These are phyloP conservation scores for Nycticryphes semicollaris DNA, from an alignment of 2,113 vertebrate species.

Conservation along the genomic window DNA sequence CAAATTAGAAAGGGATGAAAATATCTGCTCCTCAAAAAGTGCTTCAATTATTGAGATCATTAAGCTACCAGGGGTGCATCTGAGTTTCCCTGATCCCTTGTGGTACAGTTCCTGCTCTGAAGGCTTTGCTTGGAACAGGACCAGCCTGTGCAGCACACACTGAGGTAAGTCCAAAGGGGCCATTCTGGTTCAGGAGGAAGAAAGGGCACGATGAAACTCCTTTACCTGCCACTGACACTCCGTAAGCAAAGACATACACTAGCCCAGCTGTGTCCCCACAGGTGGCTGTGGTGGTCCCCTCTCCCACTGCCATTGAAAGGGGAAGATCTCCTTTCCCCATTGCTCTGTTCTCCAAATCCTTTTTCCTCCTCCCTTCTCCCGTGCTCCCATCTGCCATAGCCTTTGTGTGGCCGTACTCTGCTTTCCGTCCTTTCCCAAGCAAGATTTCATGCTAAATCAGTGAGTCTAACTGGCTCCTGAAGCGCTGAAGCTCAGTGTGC, in stretches of 20 bases:
- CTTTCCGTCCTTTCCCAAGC: background rate
- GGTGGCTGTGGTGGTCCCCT: background rate
- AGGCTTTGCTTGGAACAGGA: background rate
- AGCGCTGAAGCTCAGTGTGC: background rate
- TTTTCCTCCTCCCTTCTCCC: background rate
- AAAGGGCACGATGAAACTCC: background rate
- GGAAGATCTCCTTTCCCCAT: background rate
- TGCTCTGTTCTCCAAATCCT: background rate
- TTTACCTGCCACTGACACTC: background rate
- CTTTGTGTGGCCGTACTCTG: background rate
- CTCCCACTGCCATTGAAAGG: background rate
- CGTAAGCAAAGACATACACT: rapidly evolving
- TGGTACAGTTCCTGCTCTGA: background rate
- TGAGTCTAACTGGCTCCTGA: background rate
- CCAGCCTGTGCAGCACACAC: background rate
- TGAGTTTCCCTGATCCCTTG: background rate
- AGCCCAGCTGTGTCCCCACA: background rate
- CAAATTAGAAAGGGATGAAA: slow-evolving; percentile 34
- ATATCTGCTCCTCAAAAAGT: slow-evolving; percentile 7
- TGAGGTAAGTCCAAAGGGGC: background rate
- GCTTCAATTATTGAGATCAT: background rate
- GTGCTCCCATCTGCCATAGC: rapidly evolving
- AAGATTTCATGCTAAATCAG: background rate
- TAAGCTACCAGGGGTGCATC: background rate
- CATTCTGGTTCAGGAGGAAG: background rate